Percentiles rank a stretch among this genome's conserved stretches.
These are phyloP conservation scores for Rallus limicola DNA, from an alignment of 2,113 vertebrate genomes.

Conservation along the genomic window DNA sequence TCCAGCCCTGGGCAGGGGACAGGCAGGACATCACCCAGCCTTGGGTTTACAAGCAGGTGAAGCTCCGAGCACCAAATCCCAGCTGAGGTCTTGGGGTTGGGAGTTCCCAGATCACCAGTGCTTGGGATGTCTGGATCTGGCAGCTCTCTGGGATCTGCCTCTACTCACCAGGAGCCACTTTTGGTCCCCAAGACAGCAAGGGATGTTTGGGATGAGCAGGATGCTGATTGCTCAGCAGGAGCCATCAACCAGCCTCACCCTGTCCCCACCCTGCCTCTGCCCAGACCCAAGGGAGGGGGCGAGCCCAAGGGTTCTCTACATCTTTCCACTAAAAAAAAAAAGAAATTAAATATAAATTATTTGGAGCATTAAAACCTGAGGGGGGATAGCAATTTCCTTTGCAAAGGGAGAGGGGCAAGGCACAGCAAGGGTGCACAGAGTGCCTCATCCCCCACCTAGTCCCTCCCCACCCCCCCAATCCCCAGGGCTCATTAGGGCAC, in stretches of 20 bases:
- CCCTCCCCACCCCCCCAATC: no score
- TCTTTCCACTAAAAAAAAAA: neutral
- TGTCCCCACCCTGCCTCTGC: neutral
- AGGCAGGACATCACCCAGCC: neutral
- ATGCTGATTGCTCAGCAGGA: neutral
- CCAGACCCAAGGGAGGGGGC: neutral
- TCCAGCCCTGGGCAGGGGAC: neutral
- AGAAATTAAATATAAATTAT: no score
- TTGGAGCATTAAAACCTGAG: neutral
- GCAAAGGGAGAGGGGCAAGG: neutral
- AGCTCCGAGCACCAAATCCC: neutral
- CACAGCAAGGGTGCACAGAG: neutral
- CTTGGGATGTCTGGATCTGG: neutral
- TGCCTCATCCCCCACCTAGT: no score
- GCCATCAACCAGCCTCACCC: neutral
- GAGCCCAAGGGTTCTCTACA: neutral
- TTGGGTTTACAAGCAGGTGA: neutral
- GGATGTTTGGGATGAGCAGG: neutral
- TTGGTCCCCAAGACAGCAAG: neutral
- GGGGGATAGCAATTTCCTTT: neutral
- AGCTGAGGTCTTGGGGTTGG: neutral
- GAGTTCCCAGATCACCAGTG: rapidly evolving
- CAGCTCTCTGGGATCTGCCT: neutral
- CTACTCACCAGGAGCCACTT: neutral
- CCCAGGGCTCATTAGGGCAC: rapidly evolving